phyloP scores from a whole-genome alignment of 64 coral and sea anemone species.

The Astreopora myriophthalma region DNA sequence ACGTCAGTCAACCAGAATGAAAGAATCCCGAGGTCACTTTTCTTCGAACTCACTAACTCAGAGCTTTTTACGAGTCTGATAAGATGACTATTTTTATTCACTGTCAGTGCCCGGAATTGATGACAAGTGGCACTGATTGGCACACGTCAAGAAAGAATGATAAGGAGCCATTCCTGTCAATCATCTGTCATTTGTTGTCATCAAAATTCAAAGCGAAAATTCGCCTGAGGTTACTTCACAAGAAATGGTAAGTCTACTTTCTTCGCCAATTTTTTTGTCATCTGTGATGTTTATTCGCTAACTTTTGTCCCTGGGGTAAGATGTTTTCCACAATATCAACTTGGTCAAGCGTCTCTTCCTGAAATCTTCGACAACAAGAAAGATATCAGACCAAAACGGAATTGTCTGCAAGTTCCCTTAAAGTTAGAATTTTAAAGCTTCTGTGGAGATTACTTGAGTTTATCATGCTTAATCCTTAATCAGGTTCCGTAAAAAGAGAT shows the following conservation, averaged over 20 bases:
- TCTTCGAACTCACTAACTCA: neutral
- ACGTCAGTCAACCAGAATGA: neutral
- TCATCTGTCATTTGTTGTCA: neutral
- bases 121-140: neutral
- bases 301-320: neutral
- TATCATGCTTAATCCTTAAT: neutral
- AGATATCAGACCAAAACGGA: neutral
- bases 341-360: neutral
- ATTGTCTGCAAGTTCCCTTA: neutral
- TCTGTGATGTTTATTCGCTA: neutral
- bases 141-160: neutral
- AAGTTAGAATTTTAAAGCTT: neutral
- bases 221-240: slow-evolving; percentile 26
- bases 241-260: neutral
- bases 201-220: slow-evolving; percentile 18
- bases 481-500: neutral
- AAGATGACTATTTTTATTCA: neutral
- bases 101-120: neutral
- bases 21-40: neutral
- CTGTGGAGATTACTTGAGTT: neutral
- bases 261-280: neutral
- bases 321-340: neutral
- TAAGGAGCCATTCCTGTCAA: neutral
- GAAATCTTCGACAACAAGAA: neutral
- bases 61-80: neutral